Conservation (phyloP, 2,113 vertebrate genomes). For the Acanthisitta chloris region DNA sequence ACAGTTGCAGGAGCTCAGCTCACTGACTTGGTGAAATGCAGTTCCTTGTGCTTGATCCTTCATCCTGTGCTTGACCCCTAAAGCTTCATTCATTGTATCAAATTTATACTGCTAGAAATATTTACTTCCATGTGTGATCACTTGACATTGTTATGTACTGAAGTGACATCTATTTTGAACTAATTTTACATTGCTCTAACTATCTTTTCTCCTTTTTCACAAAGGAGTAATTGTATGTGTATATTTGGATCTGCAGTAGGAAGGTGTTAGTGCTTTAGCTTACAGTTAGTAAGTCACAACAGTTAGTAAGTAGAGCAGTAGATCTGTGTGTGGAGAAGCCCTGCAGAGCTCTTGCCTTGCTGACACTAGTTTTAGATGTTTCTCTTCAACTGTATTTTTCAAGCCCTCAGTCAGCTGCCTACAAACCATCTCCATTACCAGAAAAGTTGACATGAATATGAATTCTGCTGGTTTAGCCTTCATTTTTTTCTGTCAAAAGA, state of each 20-base stretch:
- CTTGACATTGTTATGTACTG: neutral
- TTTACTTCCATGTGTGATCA: neutral
- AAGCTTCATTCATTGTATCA: neutral
- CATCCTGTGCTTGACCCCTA: neutral
- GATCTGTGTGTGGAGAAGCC: neutral
- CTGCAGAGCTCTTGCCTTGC: neutral
- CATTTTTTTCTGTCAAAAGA: neutral
- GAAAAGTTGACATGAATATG: neutral
- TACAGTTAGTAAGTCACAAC: neutral
- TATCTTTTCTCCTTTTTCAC: neutral
- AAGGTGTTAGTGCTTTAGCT: neutral
- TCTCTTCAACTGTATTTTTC: neutral
- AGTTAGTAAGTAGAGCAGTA: neutral
- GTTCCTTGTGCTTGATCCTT: neutral
- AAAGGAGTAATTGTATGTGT: neutral
- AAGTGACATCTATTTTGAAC: neutral
- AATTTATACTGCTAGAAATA: neutral
- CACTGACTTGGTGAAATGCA: neutral
- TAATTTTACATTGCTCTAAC: neutral
- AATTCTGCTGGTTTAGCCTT: neutral
- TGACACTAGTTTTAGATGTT: neutral
- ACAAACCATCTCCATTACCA: neutral
- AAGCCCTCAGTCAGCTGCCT: neutral
- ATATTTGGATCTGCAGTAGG: neutral
- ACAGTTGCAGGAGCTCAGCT: neutral